Conservation (phyloP, 2,888 invertebrate genomes). For the Lycia hirtaria region DNA sequence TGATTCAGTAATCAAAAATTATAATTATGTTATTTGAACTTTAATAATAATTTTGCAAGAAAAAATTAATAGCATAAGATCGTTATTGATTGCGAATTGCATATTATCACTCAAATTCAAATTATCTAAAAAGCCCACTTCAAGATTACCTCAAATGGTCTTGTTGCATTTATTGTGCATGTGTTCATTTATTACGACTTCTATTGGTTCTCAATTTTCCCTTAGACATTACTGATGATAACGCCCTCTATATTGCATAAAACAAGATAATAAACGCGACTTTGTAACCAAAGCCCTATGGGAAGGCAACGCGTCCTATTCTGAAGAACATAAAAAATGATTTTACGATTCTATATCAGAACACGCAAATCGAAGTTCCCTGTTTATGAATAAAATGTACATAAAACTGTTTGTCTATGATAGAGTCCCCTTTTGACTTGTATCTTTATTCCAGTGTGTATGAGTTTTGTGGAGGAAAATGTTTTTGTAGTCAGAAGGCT, state of each 20-base stretch:
- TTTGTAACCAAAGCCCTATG: slow-evolving; percentile 74
- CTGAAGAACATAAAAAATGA: slow-evolving; percentile 74
- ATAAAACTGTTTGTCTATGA: slow-evolving; percentile 61
- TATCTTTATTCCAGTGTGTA: slow-evolving; percentile 24
- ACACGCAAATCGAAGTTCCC: slow-evolving; percentile 62
- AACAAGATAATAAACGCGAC: slow-evolving; percentile 66
- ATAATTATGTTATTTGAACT: too few species aligned
- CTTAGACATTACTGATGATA: slow-evolving; percentile 21
- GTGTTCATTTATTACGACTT: not conserved
- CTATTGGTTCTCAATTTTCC: slow-evolving; percentile 8
- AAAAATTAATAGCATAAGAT: too few species aligned
- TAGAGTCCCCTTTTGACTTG: slow-evolving; percentile 38
- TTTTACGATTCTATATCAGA: slow-evolving; percentile 78
- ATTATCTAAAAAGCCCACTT: too few species aligned
- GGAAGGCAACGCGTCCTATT: slow-evolving; percentile 54
- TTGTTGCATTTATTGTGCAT: not conserved
- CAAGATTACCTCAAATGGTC: not conserved
- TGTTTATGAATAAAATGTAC: slow-evolving; percentile 74
- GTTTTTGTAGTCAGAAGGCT: not conserved
- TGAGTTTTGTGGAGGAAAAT: slow-evolving; percentile 6
- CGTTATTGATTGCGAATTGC: too few species aligned
- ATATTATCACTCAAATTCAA: too few species aligned
- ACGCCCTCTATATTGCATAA: slow-evolving; percentile 13
- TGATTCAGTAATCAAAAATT: too few species aligned
- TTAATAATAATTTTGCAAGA: too few species aligned